Percentiles rank a stretch among this genome's conserved stretches.
Conservation (phyloP, 1,140 invertebrate species). For the Acromyrmex echinatior region DNA sequence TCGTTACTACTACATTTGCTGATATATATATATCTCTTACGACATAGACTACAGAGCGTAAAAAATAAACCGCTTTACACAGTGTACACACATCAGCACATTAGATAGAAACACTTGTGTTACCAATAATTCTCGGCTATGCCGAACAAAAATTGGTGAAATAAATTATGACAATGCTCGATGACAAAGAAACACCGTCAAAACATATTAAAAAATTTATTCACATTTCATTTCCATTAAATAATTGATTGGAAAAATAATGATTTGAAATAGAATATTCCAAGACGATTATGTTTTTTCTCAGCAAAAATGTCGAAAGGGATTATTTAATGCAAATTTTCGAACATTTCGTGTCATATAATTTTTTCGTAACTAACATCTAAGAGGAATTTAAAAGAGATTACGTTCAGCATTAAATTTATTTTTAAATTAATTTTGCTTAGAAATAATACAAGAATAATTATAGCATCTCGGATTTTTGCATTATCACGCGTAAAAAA, state of each 20-base stretch:
- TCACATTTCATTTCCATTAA: neutral
- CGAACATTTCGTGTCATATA: neutral
- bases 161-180: neutral
- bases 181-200: constrained; percentile 3
- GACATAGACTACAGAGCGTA: neutral
- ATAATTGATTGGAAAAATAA: neutral
- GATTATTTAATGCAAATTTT: neutral
- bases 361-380: neutral
- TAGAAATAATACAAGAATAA: neutral
- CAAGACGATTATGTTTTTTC: neutral
- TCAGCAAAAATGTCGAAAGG: neutral
- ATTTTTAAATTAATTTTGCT: neutral
- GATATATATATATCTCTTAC: neutral
- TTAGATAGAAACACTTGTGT: constrained; percentile 71
- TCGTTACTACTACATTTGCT: constrained; percentile 29
- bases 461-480: neutral
- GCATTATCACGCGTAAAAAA: neutral
- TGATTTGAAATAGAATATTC: neutral
- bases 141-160: neutral
- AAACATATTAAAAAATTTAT: constrained; percentile 19
- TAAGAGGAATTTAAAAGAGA: neutral
- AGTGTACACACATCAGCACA: neutral
- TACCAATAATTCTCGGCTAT: constrained; percentile 39
- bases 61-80: constrained; percentile 44
- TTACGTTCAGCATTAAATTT: neutral